These are phyloP conservation scores for Xenus cinereus DNA, from an alignment of 2,113 vertebrate genomes.

Conservation along the genomic window DNA sequence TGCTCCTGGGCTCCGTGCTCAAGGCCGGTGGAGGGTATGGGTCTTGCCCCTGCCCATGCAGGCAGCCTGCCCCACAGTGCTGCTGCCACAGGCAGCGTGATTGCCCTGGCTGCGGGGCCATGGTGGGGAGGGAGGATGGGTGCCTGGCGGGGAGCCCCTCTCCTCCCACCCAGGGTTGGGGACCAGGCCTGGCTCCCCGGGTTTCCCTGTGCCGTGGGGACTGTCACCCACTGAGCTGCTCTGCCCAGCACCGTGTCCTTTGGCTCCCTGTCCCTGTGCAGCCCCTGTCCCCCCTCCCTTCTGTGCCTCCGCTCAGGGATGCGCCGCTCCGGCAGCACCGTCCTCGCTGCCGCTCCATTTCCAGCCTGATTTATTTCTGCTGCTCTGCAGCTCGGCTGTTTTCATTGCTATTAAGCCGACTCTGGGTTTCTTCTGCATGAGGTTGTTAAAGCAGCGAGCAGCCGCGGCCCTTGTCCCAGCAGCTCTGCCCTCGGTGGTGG, in stretches of 20 bases:
- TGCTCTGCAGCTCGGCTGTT: constrained; percentile 63
- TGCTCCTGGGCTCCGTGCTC: fast-evolving
- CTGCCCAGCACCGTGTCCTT: not conserved
- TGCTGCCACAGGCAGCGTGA: not conserved
- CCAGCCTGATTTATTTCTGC: constrained; percentile 66
- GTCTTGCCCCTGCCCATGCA: not conserved
- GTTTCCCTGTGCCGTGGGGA: fast-evolving
- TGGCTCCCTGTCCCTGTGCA: fast-evolving
- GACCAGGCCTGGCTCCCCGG: not conserved
- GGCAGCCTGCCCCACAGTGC: not conserved
- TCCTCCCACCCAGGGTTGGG: fast-evolving
- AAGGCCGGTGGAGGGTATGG: fast-evolving
- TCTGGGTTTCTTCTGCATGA: not conserved
- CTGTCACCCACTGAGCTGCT: fast-evolving
- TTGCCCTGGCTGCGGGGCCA: not conserved
- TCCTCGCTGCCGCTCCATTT: constrained; percentile 37
- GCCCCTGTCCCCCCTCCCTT: not conserved
- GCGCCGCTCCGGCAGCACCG: not conserved
- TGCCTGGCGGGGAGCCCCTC: not conserved
- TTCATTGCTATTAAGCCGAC: constrained; percentile 18
- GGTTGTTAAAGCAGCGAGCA: constrained; percentile 10
- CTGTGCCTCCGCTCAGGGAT: not conserved
- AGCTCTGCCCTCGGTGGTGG: not conserved
- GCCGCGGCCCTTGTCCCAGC: not conserved
- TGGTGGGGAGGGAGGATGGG: not conserved